Conservation (phyloP, 2,113 vertebrate species). For the Ceratotherium simum region DNA sequence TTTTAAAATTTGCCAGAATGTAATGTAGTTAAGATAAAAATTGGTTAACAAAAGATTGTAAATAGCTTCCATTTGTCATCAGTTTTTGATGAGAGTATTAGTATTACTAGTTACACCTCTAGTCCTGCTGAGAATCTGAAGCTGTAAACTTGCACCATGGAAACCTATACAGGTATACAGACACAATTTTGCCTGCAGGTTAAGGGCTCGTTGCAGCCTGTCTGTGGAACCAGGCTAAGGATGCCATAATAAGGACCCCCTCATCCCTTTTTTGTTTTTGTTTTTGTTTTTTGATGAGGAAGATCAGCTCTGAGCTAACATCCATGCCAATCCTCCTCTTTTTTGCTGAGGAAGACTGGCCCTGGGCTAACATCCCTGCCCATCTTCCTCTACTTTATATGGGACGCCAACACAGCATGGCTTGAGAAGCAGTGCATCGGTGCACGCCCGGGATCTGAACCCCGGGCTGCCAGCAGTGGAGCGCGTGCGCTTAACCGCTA, state of each 20-base stretch:
- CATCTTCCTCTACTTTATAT: too few relatives aligned
- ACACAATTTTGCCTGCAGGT: neutral
- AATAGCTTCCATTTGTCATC: neutral
- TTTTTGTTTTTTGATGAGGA: too few relatives aligned
- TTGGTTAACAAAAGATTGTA: constrained; percentile 12
- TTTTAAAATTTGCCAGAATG: constrained; percentile 11
- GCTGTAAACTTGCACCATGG: neutral
- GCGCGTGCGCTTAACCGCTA: too few relatives aligned
- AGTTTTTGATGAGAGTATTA: constrained; percentile 50
- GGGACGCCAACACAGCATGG: too few relatives aligned
- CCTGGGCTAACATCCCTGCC: too few relatives aligned
- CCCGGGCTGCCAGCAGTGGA: too few relatives aligned
- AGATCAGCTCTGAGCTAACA: too few relatives aligned
- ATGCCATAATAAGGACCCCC: neutral
- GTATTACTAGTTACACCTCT: neutral
- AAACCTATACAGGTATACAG: neutral
- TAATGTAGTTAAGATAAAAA: constrained; percentile 35
- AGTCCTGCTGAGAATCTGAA: constrained; percentile 7
- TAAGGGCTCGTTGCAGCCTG: neutral
- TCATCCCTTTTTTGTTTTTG: too few relatives aligned
- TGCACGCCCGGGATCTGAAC: too few relatives aligned
- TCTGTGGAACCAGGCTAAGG: neutral
- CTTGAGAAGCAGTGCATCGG: too few relatives aligned
- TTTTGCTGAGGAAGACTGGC: too few relatives aligned
- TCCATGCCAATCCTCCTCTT: too few relatives aligned